Base-by-base conservation (phyloP, 2,113 vertebrate species). In the Morone saxatilis region DNA sequence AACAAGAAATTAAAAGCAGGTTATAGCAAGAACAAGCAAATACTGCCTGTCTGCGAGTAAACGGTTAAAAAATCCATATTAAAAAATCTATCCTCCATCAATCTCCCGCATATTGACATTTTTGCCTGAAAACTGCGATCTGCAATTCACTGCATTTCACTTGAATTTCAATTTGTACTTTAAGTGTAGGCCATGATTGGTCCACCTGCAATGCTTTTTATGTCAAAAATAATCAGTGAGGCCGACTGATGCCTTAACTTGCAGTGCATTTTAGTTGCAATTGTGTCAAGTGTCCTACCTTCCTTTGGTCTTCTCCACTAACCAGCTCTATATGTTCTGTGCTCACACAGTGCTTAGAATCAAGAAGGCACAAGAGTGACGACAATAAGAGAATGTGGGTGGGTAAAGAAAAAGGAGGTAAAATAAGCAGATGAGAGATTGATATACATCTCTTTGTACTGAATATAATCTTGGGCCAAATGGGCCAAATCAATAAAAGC, bases 391-490 rank as follows among this genome's bases (percentile, higher is more conserved):
- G 45, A 61, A 63, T 48, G 66, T 69, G 4, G 63, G 45, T 10
- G 62, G 16, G 38, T n/a, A n/a, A 45, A 78, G 59, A 71, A 56
- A 65, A 67, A 57, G 8, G 12, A 41, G 36, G 19, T 22, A 50
- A 51, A 56, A 83, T 13, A n/a, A 25, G 36, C 50, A 47, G 50
- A 31, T 40, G 8, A 76, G 41, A 76, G 54, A 86, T 20, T 63
- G 56, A 76, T 47, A 47, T n/a, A 31, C 41, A 83, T 83, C 5
- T 2, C 8, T 83, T 72, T 72, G 25, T 51, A 56, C 51, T 31
- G 11, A 76, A 78, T 81, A 60, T 69, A 51, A 71, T 70, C 71
- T 67, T 17, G 22, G 13, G 63, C 40, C 74, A 86, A 83, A 70
- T 41, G 22, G 14, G 5, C 54, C 31, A 16, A 78, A 84, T 86